phyloP scores from a whole-genome alignment of 2,888 invertebrate species.

The Thera obeliscata region DNA sequence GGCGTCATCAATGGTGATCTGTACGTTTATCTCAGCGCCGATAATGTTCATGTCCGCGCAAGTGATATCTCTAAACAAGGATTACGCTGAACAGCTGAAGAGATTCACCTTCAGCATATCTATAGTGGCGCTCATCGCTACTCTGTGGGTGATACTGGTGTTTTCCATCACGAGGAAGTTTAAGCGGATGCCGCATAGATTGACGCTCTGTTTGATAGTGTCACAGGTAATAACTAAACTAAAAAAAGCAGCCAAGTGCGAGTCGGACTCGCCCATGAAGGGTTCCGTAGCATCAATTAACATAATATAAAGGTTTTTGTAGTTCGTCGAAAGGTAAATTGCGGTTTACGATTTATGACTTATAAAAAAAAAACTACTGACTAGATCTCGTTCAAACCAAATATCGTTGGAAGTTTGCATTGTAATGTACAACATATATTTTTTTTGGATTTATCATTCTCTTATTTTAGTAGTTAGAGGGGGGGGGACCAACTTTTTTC shows the following conservation, averaged over 20 bases:
- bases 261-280: too few relatives aligned
- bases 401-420: too few relatives aligned
- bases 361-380: too few relatives aligned
- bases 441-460: too few relatives aligned
- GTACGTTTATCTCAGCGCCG: constrained; percentile 97
- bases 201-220: constrained; percentile 90
- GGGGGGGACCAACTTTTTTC: too few relatives aligned
- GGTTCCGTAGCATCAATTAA: too few relatives aligned
- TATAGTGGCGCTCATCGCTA: constrained; percentile 90
- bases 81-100: constrained; percentile 91
- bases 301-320: too few relatives aligned
- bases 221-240: constrained; percentile 85
- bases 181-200: constrained; percentile 91
- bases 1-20: constrained; percentile 96
- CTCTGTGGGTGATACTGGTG: constrained; percentile 91
- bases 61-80: constrained; percentile 93
- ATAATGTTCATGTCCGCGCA: constrained; percentile 98
- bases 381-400: too few relatives aligned
- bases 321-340: too few relatives aligned
- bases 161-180: constrained; percentile 90
- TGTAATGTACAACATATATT: too few relatives aligned
- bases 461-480: too few relatives aligned
- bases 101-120: constrained; percentile 93
- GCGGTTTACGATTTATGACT: too few relatives aligned
- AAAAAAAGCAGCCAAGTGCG: background rate